A percentile compares a stretch with the other conserved stretches of the same genome.
phyloP scores from a whole-genome alignment of 2,113 vertebrate species.

The Acanthochromis polyacanthus region DNA sequence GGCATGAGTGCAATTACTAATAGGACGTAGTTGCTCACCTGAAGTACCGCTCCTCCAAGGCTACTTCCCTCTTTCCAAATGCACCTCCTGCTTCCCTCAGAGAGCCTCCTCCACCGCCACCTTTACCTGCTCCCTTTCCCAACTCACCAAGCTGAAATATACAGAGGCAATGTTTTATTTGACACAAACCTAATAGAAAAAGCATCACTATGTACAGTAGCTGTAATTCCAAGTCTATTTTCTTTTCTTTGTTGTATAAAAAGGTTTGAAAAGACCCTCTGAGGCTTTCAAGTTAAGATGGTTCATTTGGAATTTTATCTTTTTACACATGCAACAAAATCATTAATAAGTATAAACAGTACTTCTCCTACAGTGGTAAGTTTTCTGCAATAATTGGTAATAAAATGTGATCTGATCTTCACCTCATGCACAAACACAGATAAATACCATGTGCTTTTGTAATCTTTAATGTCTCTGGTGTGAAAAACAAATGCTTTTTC shows the following conservation, averaged over 20 bases:
- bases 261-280: too few species aligned
- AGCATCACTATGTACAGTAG: not conserved
- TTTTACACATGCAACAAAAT: too few species aligned
- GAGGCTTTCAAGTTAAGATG: too few species aligned
- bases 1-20: not conserved
- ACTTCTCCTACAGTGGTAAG: too few species aligned
- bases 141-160: slow-evolving; percentile 87
- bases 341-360: too few species aligned
- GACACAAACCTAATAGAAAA: not conserved
- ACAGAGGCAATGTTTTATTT: not conserved
- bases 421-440: too few species aligned
- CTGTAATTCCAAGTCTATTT: not conserved
- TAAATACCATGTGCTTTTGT: too few species aligned
- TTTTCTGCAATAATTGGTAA: too few species aligned
- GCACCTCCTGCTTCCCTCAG: slow-evolving; percentile 92
- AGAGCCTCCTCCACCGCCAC: slow-evolving; percentile 86
- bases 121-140: slow-evolving; percentile 88
- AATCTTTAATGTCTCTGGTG: too few species aligned
- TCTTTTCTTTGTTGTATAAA: not conserved
- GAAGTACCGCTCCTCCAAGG: slow-evolving; percentile 93
- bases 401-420: too few species aligned
- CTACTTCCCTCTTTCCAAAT: slow-evolving; percentile 88
- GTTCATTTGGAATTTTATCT: too few species aligned
- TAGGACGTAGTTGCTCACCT: slow-evolving; percentile 79
- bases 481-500: too few species aligned